Base-by-base conservation (phyloP, 2,888 invertebrate genomes). In the Spisula solida region DNA sequence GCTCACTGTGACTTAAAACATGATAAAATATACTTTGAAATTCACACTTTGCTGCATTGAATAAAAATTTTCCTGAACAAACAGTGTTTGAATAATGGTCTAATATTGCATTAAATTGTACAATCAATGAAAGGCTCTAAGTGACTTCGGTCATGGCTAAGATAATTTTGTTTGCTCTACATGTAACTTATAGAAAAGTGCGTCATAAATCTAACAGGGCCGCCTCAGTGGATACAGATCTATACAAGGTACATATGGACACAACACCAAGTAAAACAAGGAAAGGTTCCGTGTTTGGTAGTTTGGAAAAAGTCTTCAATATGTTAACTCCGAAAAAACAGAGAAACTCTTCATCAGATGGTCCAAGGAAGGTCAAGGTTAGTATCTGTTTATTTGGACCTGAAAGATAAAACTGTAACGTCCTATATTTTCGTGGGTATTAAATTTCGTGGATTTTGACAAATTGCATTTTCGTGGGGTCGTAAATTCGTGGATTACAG, bases 251-350 rank as follows among this genome's bases (percentile, higher is more conserved):
- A 31, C 95, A 96, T 87, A 91, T 94, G 48, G 94, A 94, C 41
- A 95, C 95, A 0, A 96, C 96, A 5, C 93, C 93, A 31, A 94
- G 94, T 82, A 95, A 95, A 88, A 87, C 92, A 2, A 97, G 97
- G 86, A 97, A 97, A 94, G 94, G 94, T 2, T 94, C 96, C 0
- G 97, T 98, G 88, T 97, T 98, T 95, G 98, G 98, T 66, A 98
- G 98, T 94, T 97, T 98, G 87, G 98, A 98, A 96, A 97, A 98
- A 88, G 97, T 98, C 92, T 97, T 97, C 92, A 97, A 97, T 93
- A 97, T 98, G 95, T 97, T 98, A 66, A 98, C 98, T 0, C 98
- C 98, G 0, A 97, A 97, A 89, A 97, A 97, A 93, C 95, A 97
- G 89, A 95, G 92, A 79, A 94, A 93, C 16, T 93, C 94, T 0